Evolutionary conservation across 2,797 vertebrate species (phyloP).

Genomic region (Kryptolebias ocellatus): DNA sequence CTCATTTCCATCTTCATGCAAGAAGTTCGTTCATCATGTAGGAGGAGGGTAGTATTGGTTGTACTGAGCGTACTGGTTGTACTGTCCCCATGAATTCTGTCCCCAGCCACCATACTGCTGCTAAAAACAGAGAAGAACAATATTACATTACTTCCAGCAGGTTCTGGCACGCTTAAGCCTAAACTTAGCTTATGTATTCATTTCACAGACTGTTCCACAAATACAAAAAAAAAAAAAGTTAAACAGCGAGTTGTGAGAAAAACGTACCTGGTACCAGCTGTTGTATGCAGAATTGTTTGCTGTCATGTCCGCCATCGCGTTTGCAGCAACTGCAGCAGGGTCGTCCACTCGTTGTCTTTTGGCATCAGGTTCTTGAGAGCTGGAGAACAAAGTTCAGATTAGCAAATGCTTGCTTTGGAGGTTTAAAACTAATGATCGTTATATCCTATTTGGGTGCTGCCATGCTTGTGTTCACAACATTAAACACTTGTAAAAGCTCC

Average conservation of each 20-base stretch:
- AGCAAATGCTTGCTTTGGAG: background rate
- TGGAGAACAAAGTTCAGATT: constrained; percentile 47
- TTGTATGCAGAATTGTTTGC: constrained; percentile 92
- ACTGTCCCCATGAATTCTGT: constrained; percentile 93
- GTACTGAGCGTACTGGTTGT: constrained; percentile 85
- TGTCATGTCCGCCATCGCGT: constrained; percentile 86
- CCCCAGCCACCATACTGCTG: constrained; percentile 90
- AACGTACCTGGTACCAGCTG: constrained; percentile 96
- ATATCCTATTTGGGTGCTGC: background rate
- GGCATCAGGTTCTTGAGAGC: constrained; percentile 90
- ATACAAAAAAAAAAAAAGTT: background rate
- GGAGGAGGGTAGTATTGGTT: constrained; percentile 97
- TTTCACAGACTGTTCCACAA: too few species aligned
- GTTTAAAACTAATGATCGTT: background rate
- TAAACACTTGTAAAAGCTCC: background rate
- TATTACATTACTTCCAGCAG: background rate
- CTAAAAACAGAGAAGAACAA: background rate
- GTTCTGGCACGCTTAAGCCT: background rate
- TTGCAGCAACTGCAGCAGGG: constrained; percentile 64
- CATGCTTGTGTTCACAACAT: background rate
- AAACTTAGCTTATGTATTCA: background rate
- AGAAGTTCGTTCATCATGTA: constrained; percentile 83
- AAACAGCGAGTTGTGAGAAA: background rate
- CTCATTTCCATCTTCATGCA: constrained; percentile 47
- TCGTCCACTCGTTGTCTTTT: constrained; percentile 93